Evolutionary conservation across 1,140 invertebrate genomes (phyloP), one percentile per base, ranked within the genome.

Genomic region (Drosophila nasuta): DNA sequence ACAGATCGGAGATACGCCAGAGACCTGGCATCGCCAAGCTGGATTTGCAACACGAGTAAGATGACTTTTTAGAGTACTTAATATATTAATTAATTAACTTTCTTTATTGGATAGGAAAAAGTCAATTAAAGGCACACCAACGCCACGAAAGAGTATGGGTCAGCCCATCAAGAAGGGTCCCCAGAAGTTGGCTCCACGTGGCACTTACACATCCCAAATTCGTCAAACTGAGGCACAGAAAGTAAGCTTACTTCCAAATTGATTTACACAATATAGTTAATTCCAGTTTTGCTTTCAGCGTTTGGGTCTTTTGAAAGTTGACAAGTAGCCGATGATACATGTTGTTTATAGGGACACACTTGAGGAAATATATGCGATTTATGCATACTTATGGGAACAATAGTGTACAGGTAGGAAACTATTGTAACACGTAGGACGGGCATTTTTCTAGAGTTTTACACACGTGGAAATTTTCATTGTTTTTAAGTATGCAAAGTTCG

Each of bases 221-320:
- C 72, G 72, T 13, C 72, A 70, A 43, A 35, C 35, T 3, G 66
- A 70, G 35, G 58, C 54, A 5, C 58, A 70, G 48, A 75, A 64
- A 58, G 72, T 64, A 33, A 41, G 35, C 8, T 17, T 3, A 11
- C 7, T 20, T 25, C 6, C 4, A 41, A 54, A 15, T 46, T 57
- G 2, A 30, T 33, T 25, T 8, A 35, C 20, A 25, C 20, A 56
- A 11, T 58, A 8, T 35, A 28, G 45, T 17, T 28, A 28, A 56
- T 35, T 17, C 5, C 15, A 2, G 25, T 4, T 38, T 11, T 30
- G 11, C 25, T 66, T 59, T 8, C 72, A 75, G 72, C 72, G 72
- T 17, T 11, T 75, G 10, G 35, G 6, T 11, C 8, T 58, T 5
- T 33, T 35, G 1, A 57, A 66, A 38, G 13, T 38, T 48, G 8